Base-by-base conservation (phyloP, 1,140 invertebrate species). In the Asbolus verrucosus region DNA sequence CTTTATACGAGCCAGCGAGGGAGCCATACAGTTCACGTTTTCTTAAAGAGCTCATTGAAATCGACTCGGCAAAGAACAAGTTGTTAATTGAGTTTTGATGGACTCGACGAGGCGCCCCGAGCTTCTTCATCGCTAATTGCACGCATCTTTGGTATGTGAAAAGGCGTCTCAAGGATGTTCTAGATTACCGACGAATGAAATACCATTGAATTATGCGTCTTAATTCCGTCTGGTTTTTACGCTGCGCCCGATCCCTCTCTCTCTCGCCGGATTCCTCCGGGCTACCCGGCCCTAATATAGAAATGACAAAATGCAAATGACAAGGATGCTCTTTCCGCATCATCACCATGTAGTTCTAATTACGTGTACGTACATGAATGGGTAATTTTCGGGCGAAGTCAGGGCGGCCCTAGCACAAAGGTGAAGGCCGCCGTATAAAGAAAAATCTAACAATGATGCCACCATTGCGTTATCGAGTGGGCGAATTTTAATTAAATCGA, bases 11-110 rank as follows among this genome's bases (percentile, higher is more conserved):
- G 24, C 24, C 24, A 27, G 24, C n/a, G n/a, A 21, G 2, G 16
- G 16, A n/a, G 18, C 16, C n/a, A 50, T 50, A 36, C 27, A 30
- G 3, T 54, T 5, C 46, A 24, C 21, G 43, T 50, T 50, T 50
- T 50, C 43, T 54, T 54, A 54, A 54, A 54, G n/a, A 27, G 11
- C 46, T 54, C 24, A 54, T 54, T 54, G 46, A 54, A 54, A 54
- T 27, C 21, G 18, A 2, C 46, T 54, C 46, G 41, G 3, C 18
- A 16, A 46, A n/a, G 19, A 54, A 54, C 46, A 54, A 54, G 46
- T 54, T 54, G 46, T 54, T 54, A 54, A 54, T 31, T 54, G 46
- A 54, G 46, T 54, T 54, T 54, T 54, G 46, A 54, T 54, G 46
- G 46, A 54, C 24, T 30, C 43, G 39, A 14, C 39, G 39, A 43